These are phyloP conservation scores for Gavialis gangeticus DNA, from an alignment of 2,113 vertebrate genomes.

Conservation along the genomic window DNA sequence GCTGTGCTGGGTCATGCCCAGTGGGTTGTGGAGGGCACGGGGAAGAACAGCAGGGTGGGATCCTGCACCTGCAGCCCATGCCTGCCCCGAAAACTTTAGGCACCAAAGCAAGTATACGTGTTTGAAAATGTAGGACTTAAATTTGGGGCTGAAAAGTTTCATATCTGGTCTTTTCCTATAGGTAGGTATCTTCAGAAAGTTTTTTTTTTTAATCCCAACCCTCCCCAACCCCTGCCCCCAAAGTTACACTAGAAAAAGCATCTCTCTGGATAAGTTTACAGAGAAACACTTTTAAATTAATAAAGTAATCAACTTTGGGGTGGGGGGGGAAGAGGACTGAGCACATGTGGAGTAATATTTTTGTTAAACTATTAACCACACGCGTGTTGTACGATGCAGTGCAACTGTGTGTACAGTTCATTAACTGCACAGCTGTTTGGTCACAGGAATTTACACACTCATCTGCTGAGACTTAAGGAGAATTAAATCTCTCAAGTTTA, in stretches of 20 bases:
- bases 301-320: slow-evolving; percentile 22
- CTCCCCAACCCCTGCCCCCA: no score
- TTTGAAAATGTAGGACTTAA: slow-evolving; percentile 1
- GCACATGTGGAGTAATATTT: slow-evolving; percentile 33
- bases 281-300: slow-evolving; percentile 61
- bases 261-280: slow-evolving; percentile 19
- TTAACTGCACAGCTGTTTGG: slow-evolving; percentile 58
- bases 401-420: slow-evolving; percentile 46
- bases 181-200: not conserved
- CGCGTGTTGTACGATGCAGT: slow-evolving; percentile 39
- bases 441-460: slow-evolving; percentile 37
- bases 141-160: slow-evolving; percentile 2
- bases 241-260: no score
- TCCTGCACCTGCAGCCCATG: no score
- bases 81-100: not conserved
- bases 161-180: not conserved
- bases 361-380: slow-evolving; percentile 48
- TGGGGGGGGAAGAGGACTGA: not conserved
- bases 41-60: no score
- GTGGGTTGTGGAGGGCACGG: no score
- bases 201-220: not conserved
- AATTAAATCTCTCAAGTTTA: not conserved
- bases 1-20: no score
- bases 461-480: slow-evolving; percentile 30
- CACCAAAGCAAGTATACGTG: not conserved